These are phyloP conservation scores for Plusia festucae DNA, from an alignment of 2,888 invertebrate genomes.

Conservation along the genomic window DNA sequence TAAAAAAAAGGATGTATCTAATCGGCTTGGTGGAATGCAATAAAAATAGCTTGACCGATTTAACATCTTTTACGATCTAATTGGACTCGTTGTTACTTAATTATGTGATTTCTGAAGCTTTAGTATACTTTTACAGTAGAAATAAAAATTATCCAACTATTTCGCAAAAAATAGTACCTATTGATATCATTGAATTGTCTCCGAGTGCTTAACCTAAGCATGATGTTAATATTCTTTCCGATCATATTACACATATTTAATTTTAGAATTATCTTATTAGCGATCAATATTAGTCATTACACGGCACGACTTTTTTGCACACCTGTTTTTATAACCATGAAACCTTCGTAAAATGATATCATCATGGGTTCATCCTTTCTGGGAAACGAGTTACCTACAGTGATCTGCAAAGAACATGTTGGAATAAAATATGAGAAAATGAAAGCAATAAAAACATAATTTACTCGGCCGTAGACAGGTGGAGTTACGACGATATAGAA, in stretches of 20 bases:
- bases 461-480: constrained; percentile 9
- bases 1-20: constrained; percentile 8
- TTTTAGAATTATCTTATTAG: constrained; percentile 37
- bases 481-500: neutral
- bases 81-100: constrained; percentile 31
- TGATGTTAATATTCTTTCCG: neutral
- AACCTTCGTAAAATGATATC: constrained; percentile 66
- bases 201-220: neutral
- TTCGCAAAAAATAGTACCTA: too few relatives aligned
- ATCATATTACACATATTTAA: constrained; percentile 20
- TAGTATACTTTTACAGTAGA: too few relatives aligned
- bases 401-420: constrained; percentile 3
- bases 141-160: too few relatives aligned
- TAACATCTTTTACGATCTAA: constrained; percentile 32
- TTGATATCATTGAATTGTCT: neutral
- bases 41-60: constrained; percentile 17
- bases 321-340: constrained; percentile 46
- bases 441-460: constrained; percentile 24
- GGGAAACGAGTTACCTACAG: constrained; percentile 36
- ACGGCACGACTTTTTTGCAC: constrained; percentile 41
- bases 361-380: constrained; percentile 61
- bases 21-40: constrained; percentile 29
- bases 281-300: constrained; percentile 54
- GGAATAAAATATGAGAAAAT: constrained; percentile 16
- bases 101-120: too few relatives aligned